phyloP scores from a whole-genome alignment of 2,888 invertebrate species.

The Patella caerulea region DNA sequence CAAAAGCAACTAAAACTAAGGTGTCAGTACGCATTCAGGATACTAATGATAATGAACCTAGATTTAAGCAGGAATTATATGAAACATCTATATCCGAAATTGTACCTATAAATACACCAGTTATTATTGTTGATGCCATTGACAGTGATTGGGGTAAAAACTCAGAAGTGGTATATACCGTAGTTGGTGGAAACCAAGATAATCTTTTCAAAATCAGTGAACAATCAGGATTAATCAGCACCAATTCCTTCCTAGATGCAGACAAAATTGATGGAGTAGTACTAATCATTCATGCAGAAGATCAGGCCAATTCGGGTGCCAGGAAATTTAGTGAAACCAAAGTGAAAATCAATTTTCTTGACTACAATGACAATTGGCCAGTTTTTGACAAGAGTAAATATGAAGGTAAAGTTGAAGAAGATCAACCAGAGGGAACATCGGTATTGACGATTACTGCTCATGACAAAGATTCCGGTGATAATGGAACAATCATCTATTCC shows the following conservation, averaged over 20 bases:
- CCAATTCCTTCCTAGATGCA: slow-evolving; percentile 85
- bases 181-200: slow-evolving; percentile 85
- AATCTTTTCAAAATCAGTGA: slow-evolving; percentile 89
- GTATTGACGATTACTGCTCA: slow-evolving; percentile 88
- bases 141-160: slow-evolving; percentile 88
- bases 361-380: slow-evolving; percentile 95
- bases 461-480: slow-evolving; percentile 93
- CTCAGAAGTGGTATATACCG: slow-evolving; percentile 87
- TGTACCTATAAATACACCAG: slow-evolving; percentile 88
- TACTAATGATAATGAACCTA: slow-evolving; percentile 87
- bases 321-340: slow-evolving; percentile 84
- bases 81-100: slow-evolving; percentile 90
- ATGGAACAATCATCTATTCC: slow-evolving; percentile 94
- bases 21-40: slow-evolving; percentile 87
- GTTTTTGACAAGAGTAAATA: slow-evolving; percentile 78
- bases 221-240: slow-evolving; percentile 90
- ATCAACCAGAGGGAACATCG: slow-evolving; percentile 86
- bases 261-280: slow-evolving; percentile 77
- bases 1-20: slow-evolving; percentile 68
- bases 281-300: slow-evolving; percentile 56
- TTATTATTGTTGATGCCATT: slow-evolving; percentile 76
- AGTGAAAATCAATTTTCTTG: slow-evolving; percentile 88
- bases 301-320: slow-evolving; percentile 81
- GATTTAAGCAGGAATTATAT: slow-evolving; percentile 80
- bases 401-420: slow-evolving; percentile 83